Percentiles rank a stretch among this genome's conserved stretches.
These are phyloP conservation scores for Spea hammondii DNA, from an alignment of 2,797 vertebrate species.

Conservation along the genomic window DNA sequence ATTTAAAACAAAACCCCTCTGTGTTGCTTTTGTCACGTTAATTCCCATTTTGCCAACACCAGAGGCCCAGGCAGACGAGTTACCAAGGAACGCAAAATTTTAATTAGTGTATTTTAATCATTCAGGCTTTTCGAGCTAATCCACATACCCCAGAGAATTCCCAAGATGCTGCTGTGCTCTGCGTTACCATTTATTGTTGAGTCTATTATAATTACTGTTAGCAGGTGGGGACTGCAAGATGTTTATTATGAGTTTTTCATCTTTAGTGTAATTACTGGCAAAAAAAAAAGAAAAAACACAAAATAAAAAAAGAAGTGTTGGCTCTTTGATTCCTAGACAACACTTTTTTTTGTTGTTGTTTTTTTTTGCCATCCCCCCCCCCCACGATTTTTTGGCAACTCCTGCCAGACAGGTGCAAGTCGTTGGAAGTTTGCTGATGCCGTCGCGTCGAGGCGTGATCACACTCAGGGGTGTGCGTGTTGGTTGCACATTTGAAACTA, in stretches of 20 bases:
- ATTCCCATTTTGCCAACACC: conserved; percentile 99
- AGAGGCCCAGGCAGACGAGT: conserved; percentile 99
- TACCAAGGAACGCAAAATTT: conserved; percentile 99
- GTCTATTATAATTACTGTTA: conserved; percentile 99
- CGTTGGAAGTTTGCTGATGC: conserved; percentile 12
- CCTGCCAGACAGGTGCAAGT: conserved; percentile 8
- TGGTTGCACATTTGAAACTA: neutral
- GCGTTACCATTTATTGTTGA: conserved; percentile 99
- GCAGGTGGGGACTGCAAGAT: conserved; percentile 99
- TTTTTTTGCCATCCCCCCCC: neutral
- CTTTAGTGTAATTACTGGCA: conserved; percentile 99
- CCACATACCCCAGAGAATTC: conserved; percentile 99
- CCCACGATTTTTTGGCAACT: conserved; percentile 6
- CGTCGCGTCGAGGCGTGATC: neutral
- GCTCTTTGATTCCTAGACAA: conserved; percentile 88
- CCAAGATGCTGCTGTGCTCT: conserved; percentile 99
- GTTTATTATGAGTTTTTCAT: conserved; percentile 99
- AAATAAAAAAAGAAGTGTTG: conserved; percentile 97
- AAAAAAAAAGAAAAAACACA: conserved; percentile 73
- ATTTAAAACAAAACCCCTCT: conserved; percentile 98
- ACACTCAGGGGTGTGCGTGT: neutral
- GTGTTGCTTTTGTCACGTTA: conserved; percentile 99
- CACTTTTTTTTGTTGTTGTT: conserved; percentile 35
- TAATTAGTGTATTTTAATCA: conserved; percentile 99
- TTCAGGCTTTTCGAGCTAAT: conserved; percentile 99